Evolutionary conservation across 1,140 invertebrate genomes (phyloP), one percentile per base, ranked within the genome.

Genomic region (Camponotus pennsylvanicus): DNA sequence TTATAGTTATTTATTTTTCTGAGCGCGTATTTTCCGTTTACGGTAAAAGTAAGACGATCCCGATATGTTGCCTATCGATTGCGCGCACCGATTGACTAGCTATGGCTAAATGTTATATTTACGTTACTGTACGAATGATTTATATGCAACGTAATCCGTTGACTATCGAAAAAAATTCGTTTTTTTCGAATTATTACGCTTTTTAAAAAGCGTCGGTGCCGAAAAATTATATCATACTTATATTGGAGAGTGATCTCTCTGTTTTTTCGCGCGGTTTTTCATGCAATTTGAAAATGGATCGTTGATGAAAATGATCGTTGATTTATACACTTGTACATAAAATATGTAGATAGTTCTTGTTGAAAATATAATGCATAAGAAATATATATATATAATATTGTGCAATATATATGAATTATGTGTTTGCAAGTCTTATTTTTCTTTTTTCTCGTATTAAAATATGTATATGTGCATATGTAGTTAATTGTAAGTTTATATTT

Each of bases 331-430:
- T 77, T 69, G 71, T 78, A 86, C 55, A 79, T 79, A 79, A 86
- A 78, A 67, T 66, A 64, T 89, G 70, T 90, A 85, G 85, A 90
- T 89, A 85, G 61, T 57, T 69, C 34, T 86, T 69, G 88, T 88
- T 80, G 52, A 88, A 52, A 52, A 67, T 78, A 57, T 73, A 73
- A 11, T 57, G 70, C 55, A 73, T 63, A 85, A 78, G 37, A 71
- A 18, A 11, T 52, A 71, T 71, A 75, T 75, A 76, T 42, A 77
- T 40, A 61, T 42, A 52, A 57, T n/a, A 69, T 32, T 40, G 34
- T 69, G 64, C 64, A 80, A 75, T 75, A 75, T 13, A 52, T 80
- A 21, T 37, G 59, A 40, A 61, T 57, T 69, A 42, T 11, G 13
- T n/a, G 42, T 70, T 78, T 78, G 27, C 61, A 64, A 64, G n/a